phyloP scores from a whole-genome alignment of 2,113 vertebrate genomes.

The mouse (Mus musculus) region GRCm39 chr3:97738501-97739000 shows the following conservation, averaged over 20 bases:
- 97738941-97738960: background rate
- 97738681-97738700: background rate
- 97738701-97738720: background rate
- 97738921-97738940: background rate
- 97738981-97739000: slow-evolving; percentile 2
- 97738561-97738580: slow-evolving; percentile 20
- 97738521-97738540: background rate
- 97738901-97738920: background rate
- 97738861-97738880: background rate
- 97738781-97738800: slow-evolving; percentile 11
- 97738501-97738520: background rate
- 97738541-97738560: background rate
- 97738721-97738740: background rate
- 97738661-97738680: no score
- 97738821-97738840: background rate
- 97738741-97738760: background rate
- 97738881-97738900: background rate
- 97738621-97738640: background rate
- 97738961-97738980: background rate
- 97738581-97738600: background rate
- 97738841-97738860: background rate
- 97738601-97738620: slow-evolving; percentile 34
- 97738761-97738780: background rate
- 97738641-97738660: background rate
- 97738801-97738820: background rate